Evolutionary conservation across 2,797 vertebrate species (phyloP).

Genomic region (Tapera naevia): DNA sequence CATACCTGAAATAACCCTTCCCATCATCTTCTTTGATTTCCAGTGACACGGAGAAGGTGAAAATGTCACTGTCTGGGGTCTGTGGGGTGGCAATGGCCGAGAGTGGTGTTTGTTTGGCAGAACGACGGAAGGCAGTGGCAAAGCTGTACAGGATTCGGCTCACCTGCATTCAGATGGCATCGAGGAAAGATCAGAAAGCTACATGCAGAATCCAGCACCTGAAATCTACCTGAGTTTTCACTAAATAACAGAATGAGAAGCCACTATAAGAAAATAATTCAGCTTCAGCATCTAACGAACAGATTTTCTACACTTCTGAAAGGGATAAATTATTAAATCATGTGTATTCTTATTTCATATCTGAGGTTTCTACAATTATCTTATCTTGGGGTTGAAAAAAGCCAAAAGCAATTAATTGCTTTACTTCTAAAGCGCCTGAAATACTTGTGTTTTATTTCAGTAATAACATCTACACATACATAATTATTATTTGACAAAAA

Average conservation of each 20-base stretch:
- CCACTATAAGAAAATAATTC: accelerated
- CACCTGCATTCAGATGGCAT: slow-evolving; percentile 79
- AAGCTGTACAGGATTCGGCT: slow-evolving; percentile 98
- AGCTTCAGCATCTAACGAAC: background rate
- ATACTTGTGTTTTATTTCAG: background rate
- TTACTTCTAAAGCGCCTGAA: background rate
- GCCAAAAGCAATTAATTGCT: background rate
- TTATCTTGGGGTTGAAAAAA: background rate
- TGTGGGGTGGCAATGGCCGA: slow-evolving; percentile 83
- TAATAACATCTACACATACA: background rate
- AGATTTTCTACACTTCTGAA: background rate
- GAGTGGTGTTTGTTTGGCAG: slow-evolving; percentile 88
- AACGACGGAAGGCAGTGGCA: slow-evolving; percentile 95
- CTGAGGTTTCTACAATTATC: background rate
- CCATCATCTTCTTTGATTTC: slow-evolving; percentile 99
- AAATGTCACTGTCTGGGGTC: slow-evolving; percentile 96
- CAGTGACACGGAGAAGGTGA: slow-evolving; percentile 95
- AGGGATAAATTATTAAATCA: background rate
- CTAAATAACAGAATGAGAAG: background rate
- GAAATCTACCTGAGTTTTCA: background rate
- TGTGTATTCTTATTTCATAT: background rate
- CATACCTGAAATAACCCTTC: slow-evolving; percentile 96
- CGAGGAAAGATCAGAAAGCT: slow-evolving; percentile 21
- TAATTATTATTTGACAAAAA: background rate
- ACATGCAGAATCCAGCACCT: background rate